Conservation (phyloP, 2,888 invertebrate species). For the Limnephilus rhombicus region DNA sequence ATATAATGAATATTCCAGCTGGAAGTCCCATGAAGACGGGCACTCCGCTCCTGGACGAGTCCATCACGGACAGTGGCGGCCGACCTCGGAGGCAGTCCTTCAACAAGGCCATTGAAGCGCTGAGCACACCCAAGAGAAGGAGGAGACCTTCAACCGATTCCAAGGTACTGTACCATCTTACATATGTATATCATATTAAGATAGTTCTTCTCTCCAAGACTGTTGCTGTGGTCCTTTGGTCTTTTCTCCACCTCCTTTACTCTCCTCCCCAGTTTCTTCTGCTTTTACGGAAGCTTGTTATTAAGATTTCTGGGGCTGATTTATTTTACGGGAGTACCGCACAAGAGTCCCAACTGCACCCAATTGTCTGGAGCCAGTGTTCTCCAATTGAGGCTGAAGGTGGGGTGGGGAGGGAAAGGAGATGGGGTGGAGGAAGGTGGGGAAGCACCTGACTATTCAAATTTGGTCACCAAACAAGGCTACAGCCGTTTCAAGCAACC, state of each 20-base stretch:
- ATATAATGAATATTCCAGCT: not conserved
- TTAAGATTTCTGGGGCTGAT: no score
- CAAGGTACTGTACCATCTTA: slow-evolving; percentile 68
- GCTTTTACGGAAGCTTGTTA: no score
- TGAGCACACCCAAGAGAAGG: slow-evolving; percentile 72
- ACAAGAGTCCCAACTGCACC: no score
- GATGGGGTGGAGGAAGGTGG: no score
- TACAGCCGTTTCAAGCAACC: no score
- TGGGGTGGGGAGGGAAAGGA: no score
- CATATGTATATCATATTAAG: not conserved
- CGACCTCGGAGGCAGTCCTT: slow-evolving; percentile 74
- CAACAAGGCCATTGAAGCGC: slow-evolving; percentile 73
- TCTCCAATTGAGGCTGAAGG: no score
- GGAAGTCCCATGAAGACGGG: slow-evolving; percentile 24
- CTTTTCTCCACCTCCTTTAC: no score
- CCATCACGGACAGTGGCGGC: slow-evolving; percentile 62
- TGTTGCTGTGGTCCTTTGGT: not conserved
- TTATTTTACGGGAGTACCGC: no score
- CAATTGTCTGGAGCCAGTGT: no score
- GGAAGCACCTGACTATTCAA: no score
- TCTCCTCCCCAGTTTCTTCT: not conserved
- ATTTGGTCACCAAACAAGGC: no score
- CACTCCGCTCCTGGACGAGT: slow-evolving; percentile 53
- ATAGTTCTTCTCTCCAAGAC: not conserved
- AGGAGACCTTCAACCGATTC: slow-evolving; percentile 72